Conservation (phyloP, 2,888 invertebrate genomes). For the Augiades crinisus region DNA sequence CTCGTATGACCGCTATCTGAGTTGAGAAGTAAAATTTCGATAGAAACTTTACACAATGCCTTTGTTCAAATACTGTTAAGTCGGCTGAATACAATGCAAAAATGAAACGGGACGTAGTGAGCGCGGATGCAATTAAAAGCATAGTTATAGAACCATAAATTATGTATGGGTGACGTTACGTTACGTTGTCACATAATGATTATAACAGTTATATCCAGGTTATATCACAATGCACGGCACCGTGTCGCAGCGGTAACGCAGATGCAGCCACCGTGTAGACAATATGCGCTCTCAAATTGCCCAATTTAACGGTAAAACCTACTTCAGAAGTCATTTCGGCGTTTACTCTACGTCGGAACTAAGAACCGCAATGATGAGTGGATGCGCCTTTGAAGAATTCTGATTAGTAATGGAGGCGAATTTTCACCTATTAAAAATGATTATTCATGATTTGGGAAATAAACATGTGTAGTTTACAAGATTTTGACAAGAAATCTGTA, state of each 20-base stretch:
- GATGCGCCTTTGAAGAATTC: background rate
- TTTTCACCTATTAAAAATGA: background rate
- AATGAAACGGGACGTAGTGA: slow-evolving; percentile 41
- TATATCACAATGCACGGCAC: slow-evolving; percentile 45
- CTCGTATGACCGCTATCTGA: slow-evolving; percentile 3
- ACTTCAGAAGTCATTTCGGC: slow-evolving; percentile 26
- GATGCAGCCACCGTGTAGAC: slow-evolving; percentile 60
- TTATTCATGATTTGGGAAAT: too few relatives aligned
- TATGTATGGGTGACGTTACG: slow-evolving; percentile 51
- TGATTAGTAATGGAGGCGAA: background rate
- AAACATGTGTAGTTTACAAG: too few relatives aligned
- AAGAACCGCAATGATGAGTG: background rate
- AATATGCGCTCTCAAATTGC: slow-evolving; percentile 59
- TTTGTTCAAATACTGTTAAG: slow-evolving; percentile 24
- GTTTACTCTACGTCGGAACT: background rate
- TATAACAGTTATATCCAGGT: slow-evolving; percentile 57
- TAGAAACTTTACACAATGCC: slow-evolving; percentile 24
- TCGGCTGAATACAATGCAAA: slow-evolving; percentile 21
- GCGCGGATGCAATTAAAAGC: slow-evolving; percentile 27
- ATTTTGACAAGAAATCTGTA: too few relatives aligned
- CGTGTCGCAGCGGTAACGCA: slow-evolving; percentile 46
- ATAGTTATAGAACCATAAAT: slow-evolving; percentile 45
- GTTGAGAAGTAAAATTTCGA: slow-evolving; percentile 14
- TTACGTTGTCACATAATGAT: slow-evolving; percentile 68
- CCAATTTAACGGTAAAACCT: slow-evolving; percentile 73